phyloP scores from a whole-genome alignment of 2,888 invertebrate genomes.

The Pasiphila rectangulata region DNA sequence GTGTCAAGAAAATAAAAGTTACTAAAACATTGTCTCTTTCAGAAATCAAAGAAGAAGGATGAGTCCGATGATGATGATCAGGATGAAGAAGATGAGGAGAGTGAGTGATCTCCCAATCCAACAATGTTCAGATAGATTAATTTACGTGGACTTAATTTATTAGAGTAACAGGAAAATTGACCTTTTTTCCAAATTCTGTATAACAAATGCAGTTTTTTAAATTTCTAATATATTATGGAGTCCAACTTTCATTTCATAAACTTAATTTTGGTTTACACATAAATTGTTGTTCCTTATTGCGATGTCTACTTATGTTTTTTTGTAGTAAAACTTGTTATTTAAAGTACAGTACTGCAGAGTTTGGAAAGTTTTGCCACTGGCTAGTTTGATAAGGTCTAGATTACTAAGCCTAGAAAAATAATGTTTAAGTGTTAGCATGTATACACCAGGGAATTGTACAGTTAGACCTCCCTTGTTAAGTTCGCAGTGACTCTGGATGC shows the following conservation, averaged over 20 bases:
- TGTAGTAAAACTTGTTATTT: constrained; percentile 56
- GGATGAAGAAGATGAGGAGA: constrained; percentile 83
- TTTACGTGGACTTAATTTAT: constrained; percentile 81
- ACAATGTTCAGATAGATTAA: constrained; percentile 79
- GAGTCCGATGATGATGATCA: constrained; percentile 84
- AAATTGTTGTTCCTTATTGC: constrained; percentile 60
- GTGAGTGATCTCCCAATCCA: constrained; percentile 82
- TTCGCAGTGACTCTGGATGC: constrained; percentile 79
- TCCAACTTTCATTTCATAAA: constrained; percentile 38
- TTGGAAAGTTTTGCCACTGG: constrained; percentile 77
- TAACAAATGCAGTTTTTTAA: constrained; percentile 43
- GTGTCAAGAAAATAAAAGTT: constrained; percentile 1
- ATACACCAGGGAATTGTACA: constrained; percentile 80
- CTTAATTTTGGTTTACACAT: constrained; percentile 52
- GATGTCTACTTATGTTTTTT: constrained; percentile 52
- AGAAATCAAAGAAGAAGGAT: constrained; percentile 82
- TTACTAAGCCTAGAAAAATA: constrained; percentile 76
- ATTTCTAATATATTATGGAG: constrained; percentile 34
- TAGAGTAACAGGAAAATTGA: constrained; percentile 69
- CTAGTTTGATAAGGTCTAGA: constrained; percentile 75
- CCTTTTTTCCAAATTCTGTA: constrained; percentile 78
- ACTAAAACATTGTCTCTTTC: constrained; percentile 21
- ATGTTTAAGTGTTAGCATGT: constrained; percentile 80
- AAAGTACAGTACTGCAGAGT: constrained; percentile 64
- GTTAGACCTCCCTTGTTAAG: constrained; percentile 81